phyloP scores from a whole-genome alignment of 2,797 vertebrate species.

The Argya squamiceps region DNA sequence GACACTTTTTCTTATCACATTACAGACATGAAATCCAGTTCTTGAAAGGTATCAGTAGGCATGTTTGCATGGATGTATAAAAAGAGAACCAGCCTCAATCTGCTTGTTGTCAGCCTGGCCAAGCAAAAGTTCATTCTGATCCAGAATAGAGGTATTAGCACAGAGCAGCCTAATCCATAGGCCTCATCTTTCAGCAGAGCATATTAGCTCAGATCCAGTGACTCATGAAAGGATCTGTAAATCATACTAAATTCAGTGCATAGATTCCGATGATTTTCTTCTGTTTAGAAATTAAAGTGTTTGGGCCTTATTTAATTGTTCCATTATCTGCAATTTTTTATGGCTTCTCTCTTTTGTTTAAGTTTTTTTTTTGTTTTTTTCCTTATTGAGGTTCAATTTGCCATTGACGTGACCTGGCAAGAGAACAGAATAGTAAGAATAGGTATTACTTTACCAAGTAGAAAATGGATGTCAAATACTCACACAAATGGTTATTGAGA shows the following conservation, averaged over 20 bases:
- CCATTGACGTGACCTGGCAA: neutral
- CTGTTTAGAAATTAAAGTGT: neutral
- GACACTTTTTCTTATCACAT: neutral
- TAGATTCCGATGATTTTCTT: neutral
- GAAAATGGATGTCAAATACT: neutral
- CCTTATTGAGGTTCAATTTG: neutral
- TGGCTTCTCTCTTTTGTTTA: neutral
- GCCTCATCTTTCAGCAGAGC: neutral
- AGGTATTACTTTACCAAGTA: neutral
- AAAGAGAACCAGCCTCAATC: neutral
- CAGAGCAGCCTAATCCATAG: neutral
- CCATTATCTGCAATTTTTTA: neutral
- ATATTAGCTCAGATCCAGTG: neutral
- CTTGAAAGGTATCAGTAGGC: neutral
- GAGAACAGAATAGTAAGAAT: neutral
- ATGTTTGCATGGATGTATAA: neutral
- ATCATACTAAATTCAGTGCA: neutral
- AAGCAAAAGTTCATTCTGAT: neutral
- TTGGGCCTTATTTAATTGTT: neutral
- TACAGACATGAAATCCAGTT: neutral
- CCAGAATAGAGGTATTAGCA: neutral
- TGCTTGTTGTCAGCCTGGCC: neutral
- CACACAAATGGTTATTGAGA: neutral
- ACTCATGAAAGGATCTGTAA: neutral
- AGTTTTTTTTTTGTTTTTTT: neutral